Base-by-base conservation (phyloP, 1,140 invertebrate species). In the Zaprionus africanus region DNA sequence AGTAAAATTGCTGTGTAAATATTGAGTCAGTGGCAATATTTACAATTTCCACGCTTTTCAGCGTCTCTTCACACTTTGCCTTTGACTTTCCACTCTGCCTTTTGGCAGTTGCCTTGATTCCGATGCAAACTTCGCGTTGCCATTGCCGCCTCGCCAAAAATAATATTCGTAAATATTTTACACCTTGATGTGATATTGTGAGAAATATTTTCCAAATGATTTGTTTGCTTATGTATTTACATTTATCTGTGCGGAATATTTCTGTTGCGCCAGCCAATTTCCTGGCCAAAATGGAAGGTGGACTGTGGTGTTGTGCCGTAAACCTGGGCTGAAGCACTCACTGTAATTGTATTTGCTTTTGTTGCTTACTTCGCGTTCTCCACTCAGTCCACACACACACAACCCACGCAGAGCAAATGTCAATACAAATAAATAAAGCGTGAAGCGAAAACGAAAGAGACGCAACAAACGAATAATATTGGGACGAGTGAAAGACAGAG, bases 141-240 rank as follows among this genome's bases (percentile, higher is more conserved):
- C 11, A 12, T 51, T 41, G 31, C 31, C 58, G 46, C 43, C 49
- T 69, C 77, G 82, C 79, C 68, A 79, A 85, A 81, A 86, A 73
- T 86, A 86, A 86, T 82, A 87, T 88, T 80, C 81, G 78, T 87
- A 84, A 88, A 87, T 87, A 88, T 87, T 88, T 87, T 84, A 63
- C 83, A 88, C 83, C 83, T 87, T 80, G 77, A 87, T 87, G 81
- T 83, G 84, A 88, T 88, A 88, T 79, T 86, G 83, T 64, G 70
- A 78, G 87, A 87, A 87, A 87, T 84, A 78, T 87, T 87, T 80
- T 87, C 78, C 83, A 87, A 87, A 87, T 87, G 83, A 87, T 87
- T 87, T 87, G 83, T 87, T 87, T 88, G 81, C 81, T 87, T 76
- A 74, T 64, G 77, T 87, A 83, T 87, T 87, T 87, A 82, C 83